Evolutionary conservation across 2,797 vertebrate species (phyloP).

Genomic region (Anguilla pacifica): DNA sequence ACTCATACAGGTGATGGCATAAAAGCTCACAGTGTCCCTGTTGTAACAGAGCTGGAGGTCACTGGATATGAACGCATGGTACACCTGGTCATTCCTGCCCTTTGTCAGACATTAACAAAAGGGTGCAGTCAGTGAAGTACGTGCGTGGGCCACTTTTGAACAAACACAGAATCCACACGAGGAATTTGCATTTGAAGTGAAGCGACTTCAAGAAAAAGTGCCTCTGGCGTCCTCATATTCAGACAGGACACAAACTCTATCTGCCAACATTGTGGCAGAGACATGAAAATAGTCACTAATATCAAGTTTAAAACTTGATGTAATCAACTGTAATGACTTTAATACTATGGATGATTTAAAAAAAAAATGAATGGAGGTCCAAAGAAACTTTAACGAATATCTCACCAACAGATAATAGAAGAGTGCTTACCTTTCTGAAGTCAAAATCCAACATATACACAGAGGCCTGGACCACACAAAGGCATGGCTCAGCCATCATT

Average conservation of each 20-base stretch:
- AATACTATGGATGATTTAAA: not conserved
- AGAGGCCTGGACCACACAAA: not conserved
- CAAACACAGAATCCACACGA: conserved; percentile 41
- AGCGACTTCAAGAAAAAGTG: conserved; percentile 23
- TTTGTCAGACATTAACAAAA: conserved; percentile 20
- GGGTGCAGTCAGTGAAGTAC: conserved; percentile 21
- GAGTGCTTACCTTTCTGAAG: not conserved
- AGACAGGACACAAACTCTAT: not conserved
- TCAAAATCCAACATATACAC: not conserved
- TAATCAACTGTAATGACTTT: not conserved
- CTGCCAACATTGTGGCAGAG: not conserved
- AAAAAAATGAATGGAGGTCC: not conserved
- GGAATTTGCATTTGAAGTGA: conserved; percentile 31
- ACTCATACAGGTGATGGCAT: not conserved
- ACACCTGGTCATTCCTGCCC: not conserved
- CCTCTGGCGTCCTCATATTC: not conserved
- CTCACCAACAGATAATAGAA: not conserved
- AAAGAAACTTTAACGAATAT: not conserved
- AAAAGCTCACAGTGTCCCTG: not conserved
- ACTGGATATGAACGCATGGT: not conserved
- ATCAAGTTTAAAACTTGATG: not conserved
- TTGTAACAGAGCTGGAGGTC: not conserved
- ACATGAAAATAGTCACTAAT: not conserved
- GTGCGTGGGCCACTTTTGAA: conserved; percentile 27
- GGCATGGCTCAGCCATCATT: too few species aligned